Evolutionary conservation across 2,888 invertebrate genomes (phyloP), one percentile per base, ranked within the genome.

Genomic region (Abrostola tripartita): DNA sequence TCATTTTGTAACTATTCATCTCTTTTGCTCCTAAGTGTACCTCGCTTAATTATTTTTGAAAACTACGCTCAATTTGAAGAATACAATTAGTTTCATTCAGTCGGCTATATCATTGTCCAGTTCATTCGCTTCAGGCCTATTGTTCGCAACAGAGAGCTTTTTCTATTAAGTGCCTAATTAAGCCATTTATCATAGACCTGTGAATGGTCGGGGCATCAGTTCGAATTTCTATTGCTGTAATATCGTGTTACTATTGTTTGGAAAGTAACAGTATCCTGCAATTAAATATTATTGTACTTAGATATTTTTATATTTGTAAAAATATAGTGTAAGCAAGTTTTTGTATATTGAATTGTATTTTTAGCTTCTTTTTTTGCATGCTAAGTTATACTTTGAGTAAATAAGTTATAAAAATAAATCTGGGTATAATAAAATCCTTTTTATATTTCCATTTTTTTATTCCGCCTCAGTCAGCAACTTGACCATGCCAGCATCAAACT

Each of bases 151-250:
- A 24, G 0, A 42, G 61, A 71, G 79, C 62, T 86, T 88, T 87
- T 88, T 86, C 84, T 85, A 88, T 86, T 83, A 85, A 85, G 82
- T 82, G 82, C 65, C 83, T 85, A 87, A 90, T 90, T 89, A 87
- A 83, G 84, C 64, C 57, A 65, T 74, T 68, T 63, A 64, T 73
- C 59, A 63, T 61, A 52, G 50, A 47, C 52, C 36, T 51, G 37
- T 52, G 14, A 38, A 59, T 38, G 9, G 14, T 40, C 52, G 6
- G 37, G 14, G 55, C 14, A 10, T 49, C 14, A n/a, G 37, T 24
- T 52, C 52, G 47, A 55, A 49, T 56, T 55, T 10, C 42, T 12
- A 53, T 35, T 40, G 24, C 24, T 24, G 24, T 24, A 24, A 24
- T 24, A 24, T 24, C 24, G 24, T 4, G 24, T 24, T 24, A 24